A percentile compares a stretch with the other conserved stretches of the same genome.
Conservation (phyloP, 2,888 invertebrate genomes). For the Gari tellinella region DNA sequence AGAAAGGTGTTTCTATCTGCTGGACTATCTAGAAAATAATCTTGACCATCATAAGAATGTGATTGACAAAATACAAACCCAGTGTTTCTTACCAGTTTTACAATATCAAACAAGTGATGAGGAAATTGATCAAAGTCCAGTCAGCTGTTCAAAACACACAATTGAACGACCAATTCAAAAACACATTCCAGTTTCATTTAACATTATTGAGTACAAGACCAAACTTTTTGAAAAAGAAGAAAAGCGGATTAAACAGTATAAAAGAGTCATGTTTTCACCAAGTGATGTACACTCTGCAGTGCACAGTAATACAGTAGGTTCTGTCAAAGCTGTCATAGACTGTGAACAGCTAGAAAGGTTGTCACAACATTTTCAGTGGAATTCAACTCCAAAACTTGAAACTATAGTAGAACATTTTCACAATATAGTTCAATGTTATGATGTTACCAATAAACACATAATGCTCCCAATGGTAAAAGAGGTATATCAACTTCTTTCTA, state of each 20-base stretch:
- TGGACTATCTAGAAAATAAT: conserved; percentile 12
- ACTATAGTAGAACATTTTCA: conserved; percentile 1
- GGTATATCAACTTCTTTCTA: conserved; percentile 5
- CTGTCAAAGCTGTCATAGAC: conserved; percentile 25
- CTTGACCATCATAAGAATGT: too few relatives aligned
- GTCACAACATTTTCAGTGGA: conserved; percentile 9
- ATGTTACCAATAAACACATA: neutral
- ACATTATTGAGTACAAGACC: too few relatives aligned
- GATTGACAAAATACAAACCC: too few relatives aligned
- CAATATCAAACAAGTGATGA: too few relatives aligned
- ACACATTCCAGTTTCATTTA: too few relatives aligned
- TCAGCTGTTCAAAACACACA: too few relatives aligned
- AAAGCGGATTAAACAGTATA: neutral
- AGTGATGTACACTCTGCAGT: conserved; percentile 16
- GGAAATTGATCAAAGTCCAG: too few relatives aligned
- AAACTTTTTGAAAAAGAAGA: too few relatives aligned
- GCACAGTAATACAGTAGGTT: conserved; percentile 27
- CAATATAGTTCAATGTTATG: neutral
- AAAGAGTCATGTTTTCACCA: conserved; percentile 22
- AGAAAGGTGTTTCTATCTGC: conserved; percentile 4
- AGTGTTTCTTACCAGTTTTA: too few relatives aligned
- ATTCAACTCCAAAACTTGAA: neutral
- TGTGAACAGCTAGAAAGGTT: neutral
- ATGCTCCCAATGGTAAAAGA: neutral
- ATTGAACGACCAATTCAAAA: too few relatives aligned